Percentiles rank a stretch among this genome's conserved stretches.
These are phyloP conservation scores for Enteromius radiatus DNA, from an alignment of 2,797 vertebrate species.

Conservation along the genomic window DNA sequence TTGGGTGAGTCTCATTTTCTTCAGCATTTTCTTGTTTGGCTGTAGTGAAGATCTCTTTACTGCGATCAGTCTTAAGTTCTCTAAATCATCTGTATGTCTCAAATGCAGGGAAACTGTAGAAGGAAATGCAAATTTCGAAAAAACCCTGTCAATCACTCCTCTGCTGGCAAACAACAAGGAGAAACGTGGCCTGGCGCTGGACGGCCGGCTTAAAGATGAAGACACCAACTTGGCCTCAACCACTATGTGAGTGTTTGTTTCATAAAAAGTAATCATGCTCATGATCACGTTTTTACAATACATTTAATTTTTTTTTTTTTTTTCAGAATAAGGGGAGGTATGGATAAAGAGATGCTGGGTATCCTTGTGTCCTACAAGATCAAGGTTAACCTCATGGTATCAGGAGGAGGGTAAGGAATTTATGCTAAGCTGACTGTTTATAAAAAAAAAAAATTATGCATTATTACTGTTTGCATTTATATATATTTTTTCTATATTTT, in stretches of 20 bases:
- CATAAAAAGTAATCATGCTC: background rate
- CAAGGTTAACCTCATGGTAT: constrained; percentile 88
- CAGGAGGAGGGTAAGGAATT: constrained; percentile 84
- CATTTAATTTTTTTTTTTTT: background rate
- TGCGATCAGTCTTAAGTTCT: background rate
- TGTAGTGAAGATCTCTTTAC: background rate
- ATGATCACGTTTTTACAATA: background rate
- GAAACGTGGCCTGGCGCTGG: constrained; percentile 85
- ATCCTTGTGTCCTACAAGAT: constrained; percentile 94
- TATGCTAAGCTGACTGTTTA: background rate
- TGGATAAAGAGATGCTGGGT: constrained; percentile 88
- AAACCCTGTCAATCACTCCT: constrained; percentile 74
- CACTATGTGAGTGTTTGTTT: constrained; percentile 78
- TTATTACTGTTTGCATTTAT: background rate
- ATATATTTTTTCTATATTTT: constrained; percentile 8
- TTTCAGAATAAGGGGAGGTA: constrained; percentile 76
- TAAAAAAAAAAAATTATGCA: background rate
- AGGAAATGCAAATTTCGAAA: constrained; percentile 64
- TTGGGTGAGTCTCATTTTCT: constrained; percentile 74
- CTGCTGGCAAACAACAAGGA: constrained; percentile 78
- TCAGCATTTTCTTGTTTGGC: background rate
- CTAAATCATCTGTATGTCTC: background rate
- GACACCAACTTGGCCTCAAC: constrained; percentile 91
- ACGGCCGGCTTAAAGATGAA: constrained; percentile 88
- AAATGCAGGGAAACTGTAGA: constrained; percentile 76